phyloP scores from a whole-genome alignment of 2,113 vertebrate species.

The Elaphurus davidianus region DNA sequence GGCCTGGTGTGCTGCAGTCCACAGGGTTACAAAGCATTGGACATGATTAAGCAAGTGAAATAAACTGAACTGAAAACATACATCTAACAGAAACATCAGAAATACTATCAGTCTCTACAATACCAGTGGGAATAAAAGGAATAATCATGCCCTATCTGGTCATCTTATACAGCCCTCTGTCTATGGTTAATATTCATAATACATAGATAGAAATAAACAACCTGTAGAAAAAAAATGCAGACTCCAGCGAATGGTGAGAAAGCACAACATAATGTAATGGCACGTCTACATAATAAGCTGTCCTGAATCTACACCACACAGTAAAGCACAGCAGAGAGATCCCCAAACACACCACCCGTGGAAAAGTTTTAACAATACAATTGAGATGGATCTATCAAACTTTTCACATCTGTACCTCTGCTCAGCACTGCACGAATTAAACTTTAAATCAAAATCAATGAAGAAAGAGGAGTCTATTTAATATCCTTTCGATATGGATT shows the following conservation, averaged over 20 bases:
- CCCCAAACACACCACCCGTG: background rate
- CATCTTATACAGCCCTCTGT: background rate
- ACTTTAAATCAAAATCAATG: slow-evolving; percentile 79
- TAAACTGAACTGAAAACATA: background rate
- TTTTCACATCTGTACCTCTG: slow-evolving; percentile 65
- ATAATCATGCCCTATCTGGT: background rate
- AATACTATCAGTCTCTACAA: background rate
- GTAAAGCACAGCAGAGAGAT: background rate
- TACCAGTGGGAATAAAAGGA: background rate
- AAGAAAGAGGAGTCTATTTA: slow-evolving; percentile 75
- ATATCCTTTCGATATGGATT: slow-evolving; percentile 74
- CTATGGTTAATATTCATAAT: background rate
- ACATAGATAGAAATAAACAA: background rate
- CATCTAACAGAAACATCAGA: background rate
- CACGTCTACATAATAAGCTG: background rate
- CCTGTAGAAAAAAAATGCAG: background rate
- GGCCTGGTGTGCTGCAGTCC: background rate
- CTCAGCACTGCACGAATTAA: slow-evolving; percentile 60
- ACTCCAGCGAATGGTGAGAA: background rate
- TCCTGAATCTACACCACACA: background rate
- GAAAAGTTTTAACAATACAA: slow-evolving; percentile 28
- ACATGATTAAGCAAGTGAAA: background rate
- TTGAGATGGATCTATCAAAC: slow-evolving; percentile 55
- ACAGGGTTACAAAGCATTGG: background rate
- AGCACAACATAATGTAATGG: background rate